A percentile compares a stretch with the other conserved stretches of the same genome.
phyloP scores from a whole-genome alignment of 2,888 invertebrate genomes.

The Melolontha melolontha region DNA sequence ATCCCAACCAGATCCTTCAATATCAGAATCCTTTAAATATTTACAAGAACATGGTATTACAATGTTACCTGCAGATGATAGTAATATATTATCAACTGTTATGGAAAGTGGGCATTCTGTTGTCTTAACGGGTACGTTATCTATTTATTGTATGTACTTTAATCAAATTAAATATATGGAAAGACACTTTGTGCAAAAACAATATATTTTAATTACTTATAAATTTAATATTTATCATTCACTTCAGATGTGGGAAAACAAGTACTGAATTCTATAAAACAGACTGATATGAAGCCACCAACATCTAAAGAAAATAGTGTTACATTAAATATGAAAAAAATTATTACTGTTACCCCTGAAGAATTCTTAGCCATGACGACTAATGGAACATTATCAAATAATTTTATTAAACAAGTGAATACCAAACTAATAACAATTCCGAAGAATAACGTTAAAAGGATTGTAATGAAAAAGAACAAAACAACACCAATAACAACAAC shows the following conservation, averaged over 20 bases:
- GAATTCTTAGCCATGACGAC: constrained; percentile 66
- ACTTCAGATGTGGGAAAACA: constrained; percentile 79
- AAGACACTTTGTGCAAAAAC: too few relatives aligned
- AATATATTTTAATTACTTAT: too few relatives aligned
- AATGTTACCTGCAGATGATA: constrained; percentile 84
- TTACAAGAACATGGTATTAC: constrained; percentile 89
- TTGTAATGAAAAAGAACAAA: constrained; percentile 63
- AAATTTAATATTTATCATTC: too few relatives aligned
- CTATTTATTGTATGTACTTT: not conserved
- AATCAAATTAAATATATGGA: not conserved
- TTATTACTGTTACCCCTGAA: constrained; percentile 69
- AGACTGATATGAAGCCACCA: constrained; percentile 54
- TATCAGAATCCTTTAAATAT: constrained; percentile 71
- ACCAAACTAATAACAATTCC: constrained; percentile 49
- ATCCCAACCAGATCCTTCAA: constrained; percentile 42
- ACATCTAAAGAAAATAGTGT: constrained; percentile 59
- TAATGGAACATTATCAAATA: constrained; percentile 48
- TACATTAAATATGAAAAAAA: constrained; percentile 61
- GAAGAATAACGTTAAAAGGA: constrained; percentile 55
- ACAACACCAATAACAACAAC: constrained; percentile 55
- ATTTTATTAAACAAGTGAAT: constrained; percentile 54
- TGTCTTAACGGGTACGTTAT: constrained; percentile 75
- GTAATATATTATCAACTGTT: constrained; percentile 80
- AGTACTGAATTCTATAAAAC: constrained; percentile 73
- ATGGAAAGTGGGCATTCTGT: constrained; percentile 89